These are phyloP conservation scores for Antigone vipio DNA, from an alignment of 2,113 vertebrate genomes.

Conservation along the genomic window DNA sequence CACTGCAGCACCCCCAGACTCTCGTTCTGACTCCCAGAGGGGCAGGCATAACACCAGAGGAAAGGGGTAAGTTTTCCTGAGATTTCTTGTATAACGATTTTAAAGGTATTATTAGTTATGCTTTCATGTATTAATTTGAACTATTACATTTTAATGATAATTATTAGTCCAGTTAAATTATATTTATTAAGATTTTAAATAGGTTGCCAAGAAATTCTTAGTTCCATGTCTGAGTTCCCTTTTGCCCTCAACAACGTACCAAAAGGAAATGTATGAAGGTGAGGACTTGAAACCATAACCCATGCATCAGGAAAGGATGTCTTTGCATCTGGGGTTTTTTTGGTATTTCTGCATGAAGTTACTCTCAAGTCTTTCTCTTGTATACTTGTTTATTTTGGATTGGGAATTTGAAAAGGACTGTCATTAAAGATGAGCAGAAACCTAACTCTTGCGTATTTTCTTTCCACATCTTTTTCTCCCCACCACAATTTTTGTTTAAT, in stretches of 20 bases:
- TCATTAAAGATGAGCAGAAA: not conserved
- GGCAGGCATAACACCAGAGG: not conserved
- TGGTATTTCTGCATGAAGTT: not conserved
- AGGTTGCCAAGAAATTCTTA: not conserved
- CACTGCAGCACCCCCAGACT: rapidly evolving
- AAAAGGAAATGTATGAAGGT: not conserved
- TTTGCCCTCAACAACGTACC: not conserved
- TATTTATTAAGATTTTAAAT: not conserved
- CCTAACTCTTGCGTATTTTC: not conserved
- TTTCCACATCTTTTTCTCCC: not conserved
- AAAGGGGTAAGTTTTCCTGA: not conserved
- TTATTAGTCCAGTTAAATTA: not conserved
- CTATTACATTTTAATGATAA: not conserved
- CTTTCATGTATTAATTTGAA: not conserved
- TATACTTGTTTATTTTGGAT: not conserved
- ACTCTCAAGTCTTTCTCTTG: not conserved
- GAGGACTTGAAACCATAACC: not conserved
- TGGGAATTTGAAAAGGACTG: not conserved
- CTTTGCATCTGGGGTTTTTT: not conserved
- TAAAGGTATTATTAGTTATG: not conserved
- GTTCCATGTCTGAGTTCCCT: not conserved
- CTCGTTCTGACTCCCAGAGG: not conserved
- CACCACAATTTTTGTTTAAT: not conserved
- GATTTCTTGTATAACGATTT: not conserved
- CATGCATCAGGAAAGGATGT: not conserved